These are phyloP conservation scores for Neotoxoptera formosana DNA, from an alignment of 1,140 invertebrate species.

Conservation along the genomic window DNA sequence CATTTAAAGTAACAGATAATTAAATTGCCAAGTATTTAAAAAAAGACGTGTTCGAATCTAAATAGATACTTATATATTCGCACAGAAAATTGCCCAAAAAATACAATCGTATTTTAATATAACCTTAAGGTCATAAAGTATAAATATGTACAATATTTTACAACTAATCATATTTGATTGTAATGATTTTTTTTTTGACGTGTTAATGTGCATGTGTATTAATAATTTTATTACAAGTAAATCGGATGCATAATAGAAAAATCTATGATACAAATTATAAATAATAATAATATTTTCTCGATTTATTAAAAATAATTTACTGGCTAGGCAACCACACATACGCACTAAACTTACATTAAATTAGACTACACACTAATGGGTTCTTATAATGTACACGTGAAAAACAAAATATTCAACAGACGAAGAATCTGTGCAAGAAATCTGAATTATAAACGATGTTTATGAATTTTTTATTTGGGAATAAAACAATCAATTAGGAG, in stretches of 20 bases:
- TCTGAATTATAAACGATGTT: not conserved
- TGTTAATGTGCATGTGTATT: conserved; percentile 24
- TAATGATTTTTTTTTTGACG: conserved; percentile 25
- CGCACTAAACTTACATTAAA: not conserved
- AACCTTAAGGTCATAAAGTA: conserved; percentile 7
- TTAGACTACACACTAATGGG: not conserved
- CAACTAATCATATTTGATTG: conserved; percentile 44
- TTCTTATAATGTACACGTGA: not conserved
- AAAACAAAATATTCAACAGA: not conserved
- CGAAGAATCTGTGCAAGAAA: not conserved
- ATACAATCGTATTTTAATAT: conserved; percentile 25
- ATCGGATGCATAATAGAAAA: conserved; percentile 27
- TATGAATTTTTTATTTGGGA: not conserved
- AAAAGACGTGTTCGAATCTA: conserved; percentile 35
- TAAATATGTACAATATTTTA: conserved; percentile 51
- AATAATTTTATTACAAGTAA: not conserved
- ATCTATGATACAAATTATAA: conserved; percentile 29
- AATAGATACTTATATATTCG: not conserved
- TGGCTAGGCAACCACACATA: conserved; percentile 32
- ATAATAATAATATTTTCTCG: not conserved
- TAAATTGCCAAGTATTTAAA: conserved; percentile 38
- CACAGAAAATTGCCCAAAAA: conserved; percentile 38
- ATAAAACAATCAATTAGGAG: not conserved
- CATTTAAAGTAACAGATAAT: conserved; percentile 16
- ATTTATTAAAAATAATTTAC: conserved; percentile 33